A percentile compares a stretch with the other conserved stretches of the same genome.
Evolutionary conservation across 2,113 vertebrate species (phyloP).

Genomic region (Collichthys lucidus): DNA sequence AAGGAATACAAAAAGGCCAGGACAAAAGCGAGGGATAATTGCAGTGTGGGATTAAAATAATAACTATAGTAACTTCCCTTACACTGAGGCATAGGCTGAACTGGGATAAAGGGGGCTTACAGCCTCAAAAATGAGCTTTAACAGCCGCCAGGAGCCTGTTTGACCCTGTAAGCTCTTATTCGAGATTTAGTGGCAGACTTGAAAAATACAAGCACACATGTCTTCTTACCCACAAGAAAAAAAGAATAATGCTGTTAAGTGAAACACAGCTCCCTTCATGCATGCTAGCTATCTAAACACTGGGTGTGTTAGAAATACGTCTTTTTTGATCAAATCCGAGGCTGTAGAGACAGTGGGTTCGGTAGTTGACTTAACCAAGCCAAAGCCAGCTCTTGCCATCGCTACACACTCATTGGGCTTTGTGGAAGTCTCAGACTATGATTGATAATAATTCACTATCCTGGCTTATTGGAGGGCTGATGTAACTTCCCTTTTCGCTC

Average conservation of each 20-base stretch:
- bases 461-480: slow-evolving; percentile 65
- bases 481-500: slow-evolving; percentile 71
- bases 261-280: slow-evolving; percentile 19
- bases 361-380: slow-evolving; percentile 58
- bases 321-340: slow-evolving; percentile 48
- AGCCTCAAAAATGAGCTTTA: slow-evolving; percentile 6
- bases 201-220: not conserved
- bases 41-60: slow-evolving; percentile 55
- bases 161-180: slow-evolving; percentile 25
- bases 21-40: slow-evolving; percentile 49
- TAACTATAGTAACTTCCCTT: slow-evolving; percentile 40
- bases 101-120: slow-evolving; percentile 6
- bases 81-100: slow-evolving; percentile 18
- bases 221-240: slow-evolving; percentile 8
- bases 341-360: slow-evolving; percentile 53
- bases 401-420: slow-evolving; percentile 51
- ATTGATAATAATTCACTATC: slow-evolving; percentile 66
- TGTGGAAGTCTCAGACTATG: slow-evolving; percentile 56
- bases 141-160: slow-evolving; percentile 13
- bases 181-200: slow-evolving; percentile 9
- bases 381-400: slow-evolving; percentile 47
- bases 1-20: slow-evolving; percentile 29
- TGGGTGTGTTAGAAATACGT: slow-evolving; percentile 57
- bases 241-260: slow-evolving; percentile 23
- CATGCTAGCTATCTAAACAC: slow-evolving; percentile 24